Percentiles rank a stretch among this genome's conserved stretches.
Conservation (phyloP, 2,797 vertebrate genomes). For the Sparidentex hasta region DNA sequence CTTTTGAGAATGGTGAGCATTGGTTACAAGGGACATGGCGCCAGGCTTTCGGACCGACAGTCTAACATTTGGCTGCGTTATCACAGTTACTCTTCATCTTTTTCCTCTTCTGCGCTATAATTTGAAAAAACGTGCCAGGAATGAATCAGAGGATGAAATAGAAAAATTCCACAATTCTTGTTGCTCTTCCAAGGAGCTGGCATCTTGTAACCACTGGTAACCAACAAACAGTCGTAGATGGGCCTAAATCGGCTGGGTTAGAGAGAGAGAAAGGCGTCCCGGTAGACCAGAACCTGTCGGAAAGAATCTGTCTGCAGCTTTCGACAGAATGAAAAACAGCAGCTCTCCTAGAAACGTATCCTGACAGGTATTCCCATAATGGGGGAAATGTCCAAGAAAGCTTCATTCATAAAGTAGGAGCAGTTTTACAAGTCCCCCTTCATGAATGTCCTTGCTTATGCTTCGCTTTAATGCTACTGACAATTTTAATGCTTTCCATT, state of each 20-base stretch:
- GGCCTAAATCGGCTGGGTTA: conserved; percentile 22
- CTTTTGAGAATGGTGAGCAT: neutral
- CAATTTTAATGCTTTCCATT: conserved; percentile 27
- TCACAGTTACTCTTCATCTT: neutral
- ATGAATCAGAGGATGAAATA: neutral
- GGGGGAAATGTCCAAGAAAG: conserved; percentile 54
- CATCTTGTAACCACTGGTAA: conserved; percentile 35
- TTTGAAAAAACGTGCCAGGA: neutral
- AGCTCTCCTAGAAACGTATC: conserved; percentile 48
- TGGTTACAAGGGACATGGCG: neutral
- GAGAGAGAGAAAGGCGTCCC: conserved; percentile 42
- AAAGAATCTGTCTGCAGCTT: conserved; percentile 55
- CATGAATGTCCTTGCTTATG: conserved; percentile 26
- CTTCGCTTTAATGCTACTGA: conserved; percentile 14
- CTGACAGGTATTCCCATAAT: conserved; percentile 65
- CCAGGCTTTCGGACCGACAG: neutral
- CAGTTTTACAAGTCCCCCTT: conserved; percentile 38
- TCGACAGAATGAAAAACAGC: conserved; percentile 57
- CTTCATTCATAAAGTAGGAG: conserved; percentile 47
- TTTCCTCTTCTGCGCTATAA: neutral
- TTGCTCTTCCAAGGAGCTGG: conserved; percentile 10
- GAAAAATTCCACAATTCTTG: neutral
- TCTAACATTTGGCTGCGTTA: neutral
- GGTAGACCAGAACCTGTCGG: conserved; percentile 55
- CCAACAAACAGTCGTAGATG: conserved; percentile 18